phyloP scores from a whole-genome alignment of 1,140 invertebrate species.

The Papilio aristodemus region DNA sequence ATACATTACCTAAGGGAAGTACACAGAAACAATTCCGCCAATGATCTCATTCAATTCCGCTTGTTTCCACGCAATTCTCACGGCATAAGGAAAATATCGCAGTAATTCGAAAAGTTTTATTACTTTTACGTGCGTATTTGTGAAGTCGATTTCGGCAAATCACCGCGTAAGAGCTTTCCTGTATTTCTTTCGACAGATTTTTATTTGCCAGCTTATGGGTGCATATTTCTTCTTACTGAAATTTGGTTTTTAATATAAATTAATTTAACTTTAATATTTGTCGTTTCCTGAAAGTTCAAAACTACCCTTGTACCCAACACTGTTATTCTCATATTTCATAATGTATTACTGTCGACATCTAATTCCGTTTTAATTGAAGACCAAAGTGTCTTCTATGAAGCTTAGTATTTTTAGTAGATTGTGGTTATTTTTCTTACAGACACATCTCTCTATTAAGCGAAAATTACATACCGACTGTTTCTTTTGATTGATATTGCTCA shows the following conservation, averaged over 20 bases:
- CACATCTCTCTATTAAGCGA: too few relatives aligned
- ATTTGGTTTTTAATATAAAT: not conserved
- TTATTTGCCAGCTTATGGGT: not conserved
- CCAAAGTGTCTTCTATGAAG: too few relatives aligned
- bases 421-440: too few relatives aligned
- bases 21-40: conserved; percentile 34
- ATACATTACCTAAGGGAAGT: conserved; percentile 29
- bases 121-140: conserved; percentile 31
- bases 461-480: too few relatives aligned
- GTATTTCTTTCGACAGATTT: conserved; percentile 2
- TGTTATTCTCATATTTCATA: too few relatives aligned
- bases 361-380: too few relatives aligned
- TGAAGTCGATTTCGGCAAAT: conserved; percentile 25
- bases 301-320: too few relatives aligned
- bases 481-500: too few relatives aligned
- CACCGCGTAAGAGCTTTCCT: conserved; percentile 8
- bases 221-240: not conserved
- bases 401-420: too few relatives aligned
- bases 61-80: conserved; percentile 32
- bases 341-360: too few relatives aligned
- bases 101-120: conserved; percentile 35
- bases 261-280: not conserved
- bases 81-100: conserved; percentile 33
- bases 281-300: too few relatives aligned
- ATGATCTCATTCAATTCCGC: conserved; percentile 35